Evolutionary conservation across 2,888 invertebrate genomes (phyloP).

Genomic region (Agelastica alni): DNA sequence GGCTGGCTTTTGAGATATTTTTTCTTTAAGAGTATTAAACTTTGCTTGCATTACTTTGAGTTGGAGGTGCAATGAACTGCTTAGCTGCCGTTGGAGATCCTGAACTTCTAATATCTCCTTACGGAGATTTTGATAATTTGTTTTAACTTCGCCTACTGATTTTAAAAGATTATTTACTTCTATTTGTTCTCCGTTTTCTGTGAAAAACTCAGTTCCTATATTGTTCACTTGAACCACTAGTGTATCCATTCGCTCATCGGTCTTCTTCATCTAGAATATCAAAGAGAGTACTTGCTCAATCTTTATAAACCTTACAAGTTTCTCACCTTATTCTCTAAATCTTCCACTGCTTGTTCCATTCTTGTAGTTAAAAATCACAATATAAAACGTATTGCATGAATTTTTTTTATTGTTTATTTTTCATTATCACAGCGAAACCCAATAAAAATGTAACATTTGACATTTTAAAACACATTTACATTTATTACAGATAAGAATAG

Average conservation of each 20-base stretch:
- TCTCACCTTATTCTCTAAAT: slow-evolving; percentile 51
- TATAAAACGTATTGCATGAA: neutral
- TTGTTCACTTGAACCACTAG: slow-evolving; percentile 76
- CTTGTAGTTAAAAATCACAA: neutral
- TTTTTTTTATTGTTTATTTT: slow-evolving; percentile 5
- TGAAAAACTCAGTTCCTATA: slow-evolving; percentile 67
- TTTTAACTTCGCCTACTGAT: slow-evolving; percentile 77
- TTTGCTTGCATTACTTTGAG: slow-evolving; percentile 74
- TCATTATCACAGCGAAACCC: slow-evolving; percentile 5
- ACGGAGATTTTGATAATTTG: slow-evolving; percentile 78
- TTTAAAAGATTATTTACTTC: slow-evolving; percentile 75
- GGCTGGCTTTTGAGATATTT: slow-evolving; percentile 42
- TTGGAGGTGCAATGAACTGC: slow-evolving; percentile 73
- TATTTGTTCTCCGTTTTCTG: slow-evolving; percentile 58
- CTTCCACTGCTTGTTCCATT: slow-evolving; percentile 52
- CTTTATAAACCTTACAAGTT: neutral
- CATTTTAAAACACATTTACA: too few species aligned
- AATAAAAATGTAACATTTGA: too few species aligned
- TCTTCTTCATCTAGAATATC: slow-evolving; percentile 67
- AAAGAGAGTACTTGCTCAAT: neutral
- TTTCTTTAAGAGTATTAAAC: slow-evolving; percentile 72
- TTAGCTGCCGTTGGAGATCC: slow-evolving; percentile 77
- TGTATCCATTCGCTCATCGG: slow-evolving; percentile 73
- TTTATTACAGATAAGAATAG: too few species aligned
- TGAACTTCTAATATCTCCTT: slow-evolving; percentile 81